These are phyloP conservation scores for Lutjanus argentimaculatus DNA, from an alignment of 2,797 vertebrate genomes.

Conservation along the genomic window DNA sequence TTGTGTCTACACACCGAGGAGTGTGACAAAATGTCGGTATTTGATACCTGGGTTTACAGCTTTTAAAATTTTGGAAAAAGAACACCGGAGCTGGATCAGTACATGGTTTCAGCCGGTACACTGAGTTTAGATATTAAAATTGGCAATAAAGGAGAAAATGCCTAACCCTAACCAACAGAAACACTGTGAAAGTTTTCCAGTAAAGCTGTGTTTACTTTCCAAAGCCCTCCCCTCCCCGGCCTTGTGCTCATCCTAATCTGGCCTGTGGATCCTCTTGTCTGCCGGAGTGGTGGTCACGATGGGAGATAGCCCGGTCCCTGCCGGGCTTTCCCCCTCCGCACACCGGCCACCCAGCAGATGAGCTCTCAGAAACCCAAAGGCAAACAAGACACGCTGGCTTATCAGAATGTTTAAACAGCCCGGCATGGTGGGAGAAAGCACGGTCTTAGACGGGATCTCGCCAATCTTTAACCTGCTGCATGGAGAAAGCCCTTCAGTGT, in stretches of 20 bases:
- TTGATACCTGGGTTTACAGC: background rate
- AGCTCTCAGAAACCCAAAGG: slow-evolving; percentile 66
- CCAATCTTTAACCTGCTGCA: slow-evolving; percentile 54
- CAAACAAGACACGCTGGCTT: slow-evolving; percentile 78
- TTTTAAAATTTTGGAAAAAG: background rate
- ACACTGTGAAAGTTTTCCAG: slow-evolving; percentile 14
- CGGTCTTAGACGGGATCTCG: slow-evolving; percentile 44
- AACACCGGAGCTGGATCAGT: background rate
- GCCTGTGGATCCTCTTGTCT: slow-evolving; percentile 41
- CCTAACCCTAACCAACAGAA: background rate
- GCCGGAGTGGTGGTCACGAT: slow-evolving; percentile 32
- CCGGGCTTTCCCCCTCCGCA: slow-evolving; percentile 44
- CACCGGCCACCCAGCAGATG: slow-evolving; percentile 59
- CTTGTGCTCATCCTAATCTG: slow-evolving; percentile 65
- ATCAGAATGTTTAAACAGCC: slow-evolving; percentile 75
- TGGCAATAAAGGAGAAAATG: background rate
- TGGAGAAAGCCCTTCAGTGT: slow-evolving; percentile 40
- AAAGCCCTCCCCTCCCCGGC: slow-evolving; percentile 34
- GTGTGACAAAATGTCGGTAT: too few relatives aligned
- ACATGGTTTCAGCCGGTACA: background rate
- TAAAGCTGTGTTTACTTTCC: slow-evolving; percentile 22
- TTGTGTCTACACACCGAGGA: too few relatives aligned
- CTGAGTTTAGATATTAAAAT: background rate
- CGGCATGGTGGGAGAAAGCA: slow-evolving; percentile 42
- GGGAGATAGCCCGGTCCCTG: slow-evolving; percentile 59